Percentiles rank a stretch among this genome's conserved stretches.
Evolutionary conservation across 2,888 invertebrate species (phyloP).

Genomic region (Plebejus anna): DNA sequence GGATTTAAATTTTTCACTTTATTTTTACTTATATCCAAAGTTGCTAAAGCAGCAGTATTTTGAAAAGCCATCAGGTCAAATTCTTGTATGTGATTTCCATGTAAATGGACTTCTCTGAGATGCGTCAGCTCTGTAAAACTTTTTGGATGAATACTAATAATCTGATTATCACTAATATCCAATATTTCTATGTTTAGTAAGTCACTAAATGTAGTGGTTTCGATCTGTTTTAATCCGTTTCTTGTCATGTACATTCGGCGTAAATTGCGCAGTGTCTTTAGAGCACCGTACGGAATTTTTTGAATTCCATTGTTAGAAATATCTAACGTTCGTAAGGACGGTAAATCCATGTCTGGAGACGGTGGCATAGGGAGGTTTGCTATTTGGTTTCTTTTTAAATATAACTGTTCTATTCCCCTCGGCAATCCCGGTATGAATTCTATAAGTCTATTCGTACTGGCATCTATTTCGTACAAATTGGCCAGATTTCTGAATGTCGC

Average conservation of each 20-base stretch:
- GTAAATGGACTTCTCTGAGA: slow-evolving; percentile 85
- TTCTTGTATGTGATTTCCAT: slow-evolving; percentile 86
- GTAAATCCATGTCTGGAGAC: slow-evolving; percentile 85
- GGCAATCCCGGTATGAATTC: slow-evolving; percentile 89
- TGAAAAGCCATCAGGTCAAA: slow-evolving; percentile 85
- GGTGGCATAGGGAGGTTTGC: slow-evolving; percentile 81
- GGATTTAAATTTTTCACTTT: slow-evolving; percentile 84
- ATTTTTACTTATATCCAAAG: slow-evolving; percentile 87
- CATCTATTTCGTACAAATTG: slow-evolving; percentile 88
- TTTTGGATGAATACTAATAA: slow-evolving; percentile 83
- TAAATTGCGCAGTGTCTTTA: slow-evolving; percentile 84
- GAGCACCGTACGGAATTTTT: slow-evolving; percentile 82
- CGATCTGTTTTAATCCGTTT: slow-evolving; percentile 85
- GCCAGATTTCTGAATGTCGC: slow-evolving; percentile 87
- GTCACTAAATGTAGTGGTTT: slow-evolving; percentile 85
- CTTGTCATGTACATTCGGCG: slow-evolving; percentile 85
- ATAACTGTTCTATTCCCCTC: slow-evolving; percentile 86
- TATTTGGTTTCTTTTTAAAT: slow-evolving; percentile 86
- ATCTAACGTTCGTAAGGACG: slow-evolving; percentile 86
- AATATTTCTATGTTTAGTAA: slow-evolving; percentile 84
- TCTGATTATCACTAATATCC: slow-evolving; percentile 87
- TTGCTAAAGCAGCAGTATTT: slow-evolving; percentile 82
- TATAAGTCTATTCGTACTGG: slow-evolving; percentile 85
- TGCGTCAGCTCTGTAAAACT: slow-evolving; percentile 82
- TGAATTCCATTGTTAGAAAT: slow-evolving; percentile 87